These are phyloP conservation scores for Rhinophrynus dorsalis DNA, from an alignment of 2,797 vertebrate species.

Conservation along the genomic window DNA sequence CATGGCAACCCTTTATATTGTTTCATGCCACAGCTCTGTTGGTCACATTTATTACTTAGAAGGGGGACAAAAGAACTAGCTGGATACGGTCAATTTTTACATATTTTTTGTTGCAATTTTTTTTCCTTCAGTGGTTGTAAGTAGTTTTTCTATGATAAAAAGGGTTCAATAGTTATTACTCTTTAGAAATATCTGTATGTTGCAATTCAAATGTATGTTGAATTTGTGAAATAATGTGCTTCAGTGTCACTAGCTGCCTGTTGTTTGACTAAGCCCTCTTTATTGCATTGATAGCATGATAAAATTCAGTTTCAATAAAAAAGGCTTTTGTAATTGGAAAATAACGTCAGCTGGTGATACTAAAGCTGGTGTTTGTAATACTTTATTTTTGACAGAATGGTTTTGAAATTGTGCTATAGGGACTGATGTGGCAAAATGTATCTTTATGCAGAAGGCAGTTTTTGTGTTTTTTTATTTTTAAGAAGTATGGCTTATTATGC, in stretches of 20 bases:
- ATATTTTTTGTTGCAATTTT: slow-evolving; percentile 76
- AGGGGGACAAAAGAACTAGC: slow-evolving; percentile 73
- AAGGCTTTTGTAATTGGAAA: slow-evolving; percentile 59
- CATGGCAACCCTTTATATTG: slow-evolving; percentile 80
- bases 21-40: slow-evolving; percentile 78
- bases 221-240: slow-evolving; percentile 75
- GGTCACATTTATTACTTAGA: slow-evolving; percentile 72
- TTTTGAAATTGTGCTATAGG: slow-evolving; percentile 81
- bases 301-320: slow-evolving; percentile 52
- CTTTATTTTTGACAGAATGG: slow-evolving; percentile 82
- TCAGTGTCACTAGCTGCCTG: slow-evolving; percentile 74
- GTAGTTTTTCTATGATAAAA: slow-evolving; percentile 73
- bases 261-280: slow-evolving; percentile 63
- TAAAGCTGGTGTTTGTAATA: slow-evolving; percentile 83
- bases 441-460: slow-evolving; percentile 80
- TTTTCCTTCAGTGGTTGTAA: slow-evolving; percentile 74
- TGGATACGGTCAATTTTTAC: slow-evolving; percentile 82
- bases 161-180: slow-evolving; percentile 82
- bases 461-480: slow-evolving; percentile 61
- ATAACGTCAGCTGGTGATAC: slow-evolving; percentile 82
- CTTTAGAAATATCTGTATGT: slow-evolving; percentile 81
- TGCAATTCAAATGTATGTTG: slow-evolving; percentile 81
- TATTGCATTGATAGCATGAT: slow-evolving; percentile 63
- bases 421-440: slow-evolving; percentile 79
- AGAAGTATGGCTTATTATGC: slow-evolving; percentile 83